Base-by-base conservation (phyloP, 2,888 invertebrate species). In the Therioaphis trifolii region DNA sequence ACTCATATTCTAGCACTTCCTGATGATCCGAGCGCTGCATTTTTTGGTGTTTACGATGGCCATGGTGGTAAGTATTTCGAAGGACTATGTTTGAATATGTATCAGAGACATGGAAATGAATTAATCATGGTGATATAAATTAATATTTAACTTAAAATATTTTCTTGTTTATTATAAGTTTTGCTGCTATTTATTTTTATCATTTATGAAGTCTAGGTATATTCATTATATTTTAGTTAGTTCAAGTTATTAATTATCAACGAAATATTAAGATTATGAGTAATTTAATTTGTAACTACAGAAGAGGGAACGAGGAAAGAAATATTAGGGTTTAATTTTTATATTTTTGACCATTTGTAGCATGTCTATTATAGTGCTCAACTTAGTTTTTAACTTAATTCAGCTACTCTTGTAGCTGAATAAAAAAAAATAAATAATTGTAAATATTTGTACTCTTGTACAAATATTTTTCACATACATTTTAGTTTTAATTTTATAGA, bases 41-140 rank as follows among this genome's bases (percentile, higher is more conserved):
- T 96, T 90, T 99, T 99, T 90, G 98, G 95, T 9, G 99, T 99
- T 0, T 99, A 96, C 88, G 99, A 97, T 90, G 97, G 97, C 0
- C 97, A 97, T 89, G 96, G 96, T 87, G 96, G 95, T 93, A 89
- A 88, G 88, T 78, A 24, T 21, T 49, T 49, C 66, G 27, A 49
- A 29, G 5, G 15, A 66, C 46, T 49, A 52, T 35, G 7, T 35
- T 35, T 35, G 3, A 58, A 24, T 21, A 4, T 55, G 2, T 24
- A 24, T 40, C 7, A 35, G 29, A 35, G 9, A 66, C 5, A 29
- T 12, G 2, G 27, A 15, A n/a, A 63, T 66, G 35, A 12, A 21
- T 27, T 66, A 11, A 40, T 66, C 66, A 66, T 18, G 1, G 11
- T 21, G 4, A 3, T 12, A 11, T 55, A 21, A n/a, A 7, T 11